Percentiles rank a stretch among this genome's conserved stretches.
phyloP scores from a whole-genome alignment of 2,888 invertebrate species.

The Melieria picta region DNA sequence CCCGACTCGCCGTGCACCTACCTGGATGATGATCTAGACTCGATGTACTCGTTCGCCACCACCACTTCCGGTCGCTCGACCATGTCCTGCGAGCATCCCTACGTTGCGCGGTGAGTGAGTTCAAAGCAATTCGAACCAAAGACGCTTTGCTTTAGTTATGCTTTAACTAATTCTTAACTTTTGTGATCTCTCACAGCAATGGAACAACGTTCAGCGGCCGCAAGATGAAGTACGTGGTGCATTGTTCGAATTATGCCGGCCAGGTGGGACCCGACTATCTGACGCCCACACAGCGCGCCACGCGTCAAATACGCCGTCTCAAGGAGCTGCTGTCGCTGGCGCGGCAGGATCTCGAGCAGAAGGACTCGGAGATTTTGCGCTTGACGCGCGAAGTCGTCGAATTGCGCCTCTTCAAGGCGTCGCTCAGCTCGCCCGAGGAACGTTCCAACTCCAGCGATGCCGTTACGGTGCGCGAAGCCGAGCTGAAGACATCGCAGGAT shows the following conservation, averaged over 20 bases:
- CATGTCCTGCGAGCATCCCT: conserved; percentile 79
- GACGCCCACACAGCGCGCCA: conserved; percentile 88
- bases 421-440: conserved; percentile 81
- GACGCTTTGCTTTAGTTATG: background rate
- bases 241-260: conserved; percentile 83
- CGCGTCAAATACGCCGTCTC: conserved; percentile 80
- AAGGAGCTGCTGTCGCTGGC: conserved; percentile 78
- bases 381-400: conserved; percentile 84
- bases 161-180: background rate
- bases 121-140: background rate
- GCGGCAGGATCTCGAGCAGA: conserved; percentile 80
- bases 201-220: conserved; percentile 77
- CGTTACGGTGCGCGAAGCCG: conserved; percentile 78
- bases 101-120: conserved; percentile 72
- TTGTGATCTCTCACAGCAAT: conserved; percentile 65
- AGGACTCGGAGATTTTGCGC: conserved; percentile 79
- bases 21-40: conserved; percentile 78
- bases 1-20: conserved; percentile 70
- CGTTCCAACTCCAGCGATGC: conserved; percentile 81
- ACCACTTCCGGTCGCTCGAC: conserved; percentile 80
- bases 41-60: conserved; percentile 81
- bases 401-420: conserved; percentile 81
- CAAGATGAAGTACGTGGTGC: conserved; percentile 82
- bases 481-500: conserved; percentile 69
- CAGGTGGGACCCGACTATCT: conserved; percentile 84